Evolutionary conservation across 2,113 vertebrate species (phyloP), one percentile per base, ranked within the genome.

Genomic region (Phainopepla nitens): DNA sequence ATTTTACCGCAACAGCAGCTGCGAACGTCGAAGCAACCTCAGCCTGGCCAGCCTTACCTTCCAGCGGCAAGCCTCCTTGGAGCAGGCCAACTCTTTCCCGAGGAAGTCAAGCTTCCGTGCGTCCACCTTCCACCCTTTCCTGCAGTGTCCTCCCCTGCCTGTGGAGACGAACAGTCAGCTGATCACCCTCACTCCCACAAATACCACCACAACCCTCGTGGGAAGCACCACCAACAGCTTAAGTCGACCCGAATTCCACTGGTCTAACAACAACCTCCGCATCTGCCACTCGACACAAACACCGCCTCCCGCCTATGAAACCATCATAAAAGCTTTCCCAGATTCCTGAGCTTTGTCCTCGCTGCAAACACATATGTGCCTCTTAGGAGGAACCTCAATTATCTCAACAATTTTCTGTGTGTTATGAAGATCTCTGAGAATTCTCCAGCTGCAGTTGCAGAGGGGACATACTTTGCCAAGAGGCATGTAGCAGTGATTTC

Each of bases 71-170:
- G 97, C 98, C 3, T 99, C 99, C 49, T 94, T 98, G 56, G 99
- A 99, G 42, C 98, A 98, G 76, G 96, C 98, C 9, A 99, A 99
- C 78, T 98, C 98, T 10, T 98, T 98, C 57, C 98, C 98, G 15
- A 98, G 99, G 73, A 99, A 99, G 96, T 98, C 98, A 65, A 99
- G 99, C 94, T 99, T 99, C 97, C 97, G 99, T 6, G 99, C 98
- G 0, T 99, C 99, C 14, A 99, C 99, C 27, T 99, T 99, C 97
- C 99, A 99, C 90, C 99, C 99, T 5, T 99, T 99, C 20, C 96
- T 99, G 66, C 99, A 99, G 87, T 98, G 98, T 42, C 99, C 98
- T 71, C 99, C 99, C 18, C 98, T 99, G 9, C 98, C 98, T 0
- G 98, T 98, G 28, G 99, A 99, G 90, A 98, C 98, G 0, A 99